Base-by-base conservation (phyloP, 1,140 invertebrate species). In the Carposina sasakii region DNA sequence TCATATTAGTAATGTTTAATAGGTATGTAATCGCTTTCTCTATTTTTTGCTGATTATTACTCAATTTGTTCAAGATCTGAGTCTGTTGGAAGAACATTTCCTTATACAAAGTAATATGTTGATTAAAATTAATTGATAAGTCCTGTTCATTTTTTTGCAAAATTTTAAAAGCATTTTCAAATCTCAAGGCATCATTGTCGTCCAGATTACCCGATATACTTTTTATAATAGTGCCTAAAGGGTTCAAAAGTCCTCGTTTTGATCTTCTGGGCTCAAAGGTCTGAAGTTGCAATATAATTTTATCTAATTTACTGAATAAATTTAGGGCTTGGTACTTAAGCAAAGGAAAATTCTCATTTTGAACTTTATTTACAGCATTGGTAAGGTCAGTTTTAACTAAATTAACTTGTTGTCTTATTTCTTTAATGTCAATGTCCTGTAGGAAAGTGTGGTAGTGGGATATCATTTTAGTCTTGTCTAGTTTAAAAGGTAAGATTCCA, bases 211-310 rank as follows among this genome's bases (percentile, higher is more conserved):
- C 44, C 3, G 44, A 23, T 8, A 46, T 13, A 9, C 21, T 23
- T 34, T 46, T 46, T 1, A 46, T 46, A 15, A 46, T 12, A 12
- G 44, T n/a, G 16, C 44, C 44, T 19, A 46, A 23, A 19, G 9
- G 9, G 19, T 46, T 24, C 3, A 34, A 4, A 3, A 46, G 21
- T 13, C 31, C 44, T 36, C 44, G n/a, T 16, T 23, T 46, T 3
- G 8, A 10, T 19, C 42, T 24, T 1, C 12, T 44, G 19, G 42
- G 42, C 17, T 19, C 13, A 20, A 44, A 31, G 6, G 42, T 12
- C 3, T 30, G 5, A 10, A 44, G 6, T 31, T 44, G 24, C 2
- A 4, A 5, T 20, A 19, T 17, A 2, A 28, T 9, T 20, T 30
- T 30, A 19, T 31, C 17, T 44, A 44, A 20, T 31, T 44, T 44